Base-by-base conservation (phyloP, 2,113 vertebrate species). In the Crotophaga sulcirostris region DNA sequence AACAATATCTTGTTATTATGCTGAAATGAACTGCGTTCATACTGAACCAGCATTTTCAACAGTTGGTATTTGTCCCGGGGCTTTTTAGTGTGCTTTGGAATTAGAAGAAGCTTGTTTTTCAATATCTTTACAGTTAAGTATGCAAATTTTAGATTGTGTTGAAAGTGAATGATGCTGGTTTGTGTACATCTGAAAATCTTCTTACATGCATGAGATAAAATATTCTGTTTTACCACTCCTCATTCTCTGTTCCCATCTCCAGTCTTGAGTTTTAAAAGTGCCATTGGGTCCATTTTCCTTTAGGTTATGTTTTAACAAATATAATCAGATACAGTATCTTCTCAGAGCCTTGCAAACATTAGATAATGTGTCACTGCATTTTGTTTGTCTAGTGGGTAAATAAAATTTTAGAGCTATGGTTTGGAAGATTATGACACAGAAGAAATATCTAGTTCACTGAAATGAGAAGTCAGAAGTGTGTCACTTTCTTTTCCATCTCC, bases 11-110 rank as follows among this genome's bases (percentile, higher is more conserved):
- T 69, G 36, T 66, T 64, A 49, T 18, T 16, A 4, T 59, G 76
- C 8, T 54, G 28, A 95, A 84, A 77, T 44, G 1, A 95, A 54
- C 10, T 47, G 13, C 58, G 89, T 81, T n/a, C 28, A 49, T 29
- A 74, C 24, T 21, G 18, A 93, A 78, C 4, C 16, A 77, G 5
- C 11, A 74, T 89, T 84, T 94, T 78, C 69, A 89, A 66, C 36
- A 78, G 8, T n/a, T 84, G 52, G 0, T 0, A 36, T 91, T 81
- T 59, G 10, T 49, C n/a, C 3, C 47, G 11, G 11, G 2, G 0
- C 4, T 58, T 58, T 21, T 84, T 8, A 73, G 33, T 64, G 29
- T 62, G 36, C 44, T 83, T 86, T 82, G 29, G 13, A 92, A 84
- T 59, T 9, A 78, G 66, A 84, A 75, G 2, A 77, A 67, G 49